These are phyloP conservation scores for Polietes domitor DNA, from an alignment of 2,888 invertebrate genomes.

Conservation along the genomic window DNA sequence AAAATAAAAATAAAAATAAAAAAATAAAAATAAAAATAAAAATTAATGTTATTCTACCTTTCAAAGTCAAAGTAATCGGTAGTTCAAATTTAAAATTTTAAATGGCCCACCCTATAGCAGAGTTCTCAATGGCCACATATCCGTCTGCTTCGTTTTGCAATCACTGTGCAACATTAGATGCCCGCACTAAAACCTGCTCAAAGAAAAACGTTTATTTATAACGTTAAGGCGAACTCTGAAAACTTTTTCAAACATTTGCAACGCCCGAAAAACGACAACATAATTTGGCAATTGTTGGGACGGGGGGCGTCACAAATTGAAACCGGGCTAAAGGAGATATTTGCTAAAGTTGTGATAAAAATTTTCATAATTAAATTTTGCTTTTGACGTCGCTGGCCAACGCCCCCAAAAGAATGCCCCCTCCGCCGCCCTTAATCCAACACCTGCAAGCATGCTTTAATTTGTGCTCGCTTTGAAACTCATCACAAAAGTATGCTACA, in stretches of 20 bases:
- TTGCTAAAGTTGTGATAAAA: not conserved
- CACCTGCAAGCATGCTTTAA: not conserved
- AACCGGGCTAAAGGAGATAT: not conserved
- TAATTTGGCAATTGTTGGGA: not conserved
- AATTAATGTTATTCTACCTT: too few species aligned
- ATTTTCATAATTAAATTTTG: constrained; percentile 19
- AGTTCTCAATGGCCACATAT: too few species aligned
- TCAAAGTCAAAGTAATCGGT: too few species aligned
- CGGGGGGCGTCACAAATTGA: too few species aligned
- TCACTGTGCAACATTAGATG: too few species aligned
- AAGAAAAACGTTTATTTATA: not conserved
- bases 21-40: too few species aligned
- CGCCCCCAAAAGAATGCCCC: not conserved
- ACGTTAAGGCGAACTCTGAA: not conserved
- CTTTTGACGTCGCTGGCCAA: not conserved
- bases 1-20: too few species aligned
- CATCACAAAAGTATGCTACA: constrained; percentile 4
- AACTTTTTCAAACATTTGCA: not conserved
- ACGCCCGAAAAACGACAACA: not conserved
- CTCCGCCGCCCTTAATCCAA: not conserved
- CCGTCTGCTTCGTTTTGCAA: too few species aligned
- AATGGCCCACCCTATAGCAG: too few species aligned
- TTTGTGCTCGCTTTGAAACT: not conserved
- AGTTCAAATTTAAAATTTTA: too few species aligned
- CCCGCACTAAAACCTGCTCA: too few species aligned